These are phyloP conservation scores for Camponotus vicinus DNA, from an alignment of 1,140 invertebrate genomes.

Conservation along the genomic window DNA sequence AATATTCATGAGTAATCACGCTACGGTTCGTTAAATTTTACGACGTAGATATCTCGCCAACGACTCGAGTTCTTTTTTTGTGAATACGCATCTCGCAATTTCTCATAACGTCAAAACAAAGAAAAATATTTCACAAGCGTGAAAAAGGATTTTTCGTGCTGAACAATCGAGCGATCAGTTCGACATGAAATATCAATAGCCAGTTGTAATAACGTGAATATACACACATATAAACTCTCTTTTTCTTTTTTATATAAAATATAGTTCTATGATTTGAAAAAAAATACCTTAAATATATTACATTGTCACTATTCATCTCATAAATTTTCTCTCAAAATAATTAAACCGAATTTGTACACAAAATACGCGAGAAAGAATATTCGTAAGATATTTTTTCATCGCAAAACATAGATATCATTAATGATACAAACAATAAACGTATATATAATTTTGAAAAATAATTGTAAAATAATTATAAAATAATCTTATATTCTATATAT, in stretches of 20 bases:
- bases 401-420: neutral
- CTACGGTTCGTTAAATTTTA: slow-evolving; percentile 40
- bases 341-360: neutral
- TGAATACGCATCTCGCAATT: slow-evolving; percentile 25
- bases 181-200: slow-evolving; percentile 42
- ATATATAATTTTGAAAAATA: neutral
- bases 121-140: slow-evolving; percentile 37
- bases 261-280: neutral
- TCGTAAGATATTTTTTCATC: neutral
- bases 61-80: slow-evolving; percentile 6
- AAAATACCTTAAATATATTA: slow-evolving; percentile 7
- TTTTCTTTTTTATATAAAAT: slow-evolving; percentile 20
- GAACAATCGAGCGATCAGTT: slow-evolving; percentile 57
- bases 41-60: slow-evolving; percentile 1
- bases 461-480: neutral
- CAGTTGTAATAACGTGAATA: slow-evolving; percentile 4
- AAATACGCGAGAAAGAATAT: neutral
- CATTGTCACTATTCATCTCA: slow-evolving; percentile 4
- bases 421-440: neutral
- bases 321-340: neutral
- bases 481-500: neutral
- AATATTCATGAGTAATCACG: slow-evolving; percentile 21
- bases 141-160: slow-evolving; percentile 52
- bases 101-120: slow-evolving; percentile 31
- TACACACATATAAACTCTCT: neutral